Conservation (phyloP, 2,113 vertebrate species). For the Anolis carolinensis region DNA sequence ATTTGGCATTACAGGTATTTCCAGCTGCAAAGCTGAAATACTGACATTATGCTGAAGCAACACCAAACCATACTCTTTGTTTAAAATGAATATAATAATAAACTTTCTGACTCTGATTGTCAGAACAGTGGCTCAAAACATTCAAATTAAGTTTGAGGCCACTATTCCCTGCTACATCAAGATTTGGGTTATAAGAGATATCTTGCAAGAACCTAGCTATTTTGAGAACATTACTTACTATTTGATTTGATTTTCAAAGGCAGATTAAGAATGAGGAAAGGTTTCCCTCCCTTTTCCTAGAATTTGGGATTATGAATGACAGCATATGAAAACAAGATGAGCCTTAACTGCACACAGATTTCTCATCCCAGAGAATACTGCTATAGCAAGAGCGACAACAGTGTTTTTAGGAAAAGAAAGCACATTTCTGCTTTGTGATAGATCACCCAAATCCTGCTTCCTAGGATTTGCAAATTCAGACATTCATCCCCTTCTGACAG, state of each 20-base stretch:
- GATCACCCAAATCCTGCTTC: neutral
- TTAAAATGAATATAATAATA: conserved; percentile 26
- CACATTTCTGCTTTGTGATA: neutral
- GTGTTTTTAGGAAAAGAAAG: neutral
- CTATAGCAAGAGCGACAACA: rapidly evolving
- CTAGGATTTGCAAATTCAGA: neutral
- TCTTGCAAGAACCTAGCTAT: conserved; percentile 43
- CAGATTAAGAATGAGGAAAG: conserved; percentile 36
- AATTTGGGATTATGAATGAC: conserved; percentile 38
- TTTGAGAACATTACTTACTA: conserved; percentile 60
- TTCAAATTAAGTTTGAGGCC: conserved; percentile 56
- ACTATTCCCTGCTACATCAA: conserved; percentile 40
- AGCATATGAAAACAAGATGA: conserved; percentile 41
- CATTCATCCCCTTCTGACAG: neutral
- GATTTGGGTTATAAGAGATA: conserved; percentile 37
- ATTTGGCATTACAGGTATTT: neutral
- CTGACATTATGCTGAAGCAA: neutral
- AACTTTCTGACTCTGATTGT: conserved; percentile 21
- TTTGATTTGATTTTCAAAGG: conserved; percentile 53
- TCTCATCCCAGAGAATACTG: neutral
- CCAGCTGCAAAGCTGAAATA: neutral
- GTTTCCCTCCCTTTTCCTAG: conserved; percentile 2
- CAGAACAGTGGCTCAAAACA: conserved; percentile 23
- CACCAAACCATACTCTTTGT: neutral
- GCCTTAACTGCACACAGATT: neutral